phyloP scores from a whole-genome alignment of 2,888 invertebrate species.

The Neoaliturus tenellus region DNA sequence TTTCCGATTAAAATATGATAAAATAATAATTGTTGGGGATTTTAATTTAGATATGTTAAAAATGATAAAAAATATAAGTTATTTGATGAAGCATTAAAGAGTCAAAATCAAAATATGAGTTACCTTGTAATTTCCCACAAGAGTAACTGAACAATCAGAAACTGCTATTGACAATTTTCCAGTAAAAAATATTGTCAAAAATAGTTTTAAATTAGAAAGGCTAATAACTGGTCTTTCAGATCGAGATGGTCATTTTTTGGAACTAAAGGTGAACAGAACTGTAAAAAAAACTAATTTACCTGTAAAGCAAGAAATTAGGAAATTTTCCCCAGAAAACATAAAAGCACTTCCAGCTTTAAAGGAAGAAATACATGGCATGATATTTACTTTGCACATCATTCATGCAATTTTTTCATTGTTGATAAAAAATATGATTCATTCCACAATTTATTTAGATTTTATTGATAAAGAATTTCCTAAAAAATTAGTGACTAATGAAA shows the following conservation, averaged over 20 bases:
- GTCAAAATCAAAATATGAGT: slow-evolving; percentile 13
- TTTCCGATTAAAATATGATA: slow-evolving; percentile 1
- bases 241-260: slow-evolving; percentile 11
- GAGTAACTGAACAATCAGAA: slow-evolving; percentile 25
- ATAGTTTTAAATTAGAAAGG: neutral
- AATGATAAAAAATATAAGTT: neutral
- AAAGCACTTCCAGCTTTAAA: neutral
- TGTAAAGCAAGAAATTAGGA: neutral
- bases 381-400: neutral
- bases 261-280: neutral
- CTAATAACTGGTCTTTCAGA: slow-evolving; percentile 14
- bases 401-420: neutral
- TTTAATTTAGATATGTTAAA: slow-evolving; percentile 28
- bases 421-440: neutral
- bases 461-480: neutral
- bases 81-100: neutral
- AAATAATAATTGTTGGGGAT: slow-evolving; percentile 18
- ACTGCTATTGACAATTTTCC: slow-evolving; percentile 27
- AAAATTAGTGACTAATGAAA: neutral
- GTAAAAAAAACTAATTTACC: neutral
- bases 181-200: neutral
- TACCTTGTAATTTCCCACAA: slow-evolving; percentile 12
- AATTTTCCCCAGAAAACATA: neutral
- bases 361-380: neutral
- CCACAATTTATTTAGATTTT: neutral